Base-by-base conservation (phyloP, 2,888 invertebrate species). In the Pogonocherus hispidulus region DNA sequence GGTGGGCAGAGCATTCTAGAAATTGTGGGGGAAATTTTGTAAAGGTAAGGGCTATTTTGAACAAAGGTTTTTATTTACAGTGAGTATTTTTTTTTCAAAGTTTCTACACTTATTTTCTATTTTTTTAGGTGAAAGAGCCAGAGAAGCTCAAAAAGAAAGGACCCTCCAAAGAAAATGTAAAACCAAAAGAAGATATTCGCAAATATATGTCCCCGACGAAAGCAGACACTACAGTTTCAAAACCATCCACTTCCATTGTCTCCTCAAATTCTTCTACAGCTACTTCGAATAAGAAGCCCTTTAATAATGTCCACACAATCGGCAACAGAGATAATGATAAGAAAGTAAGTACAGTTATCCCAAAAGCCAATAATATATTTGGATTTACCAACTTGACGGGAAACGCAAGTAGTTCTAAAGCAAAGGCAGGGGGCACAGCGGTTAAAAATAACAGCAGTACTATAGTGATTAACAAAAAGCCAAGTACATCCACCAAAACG, bases 11-110 rank as follows among this genome's bases (percentile, higher is more conserved):
- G 2, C 99, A 99, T 87, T 87, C 89, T 74, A 83, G 84, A 41
- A 89, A 86, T 0, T 99, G 99, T 85, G 92, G 93, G 23, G 99
- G 98, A 5, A 89, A 87, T 0, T 99, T 93, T 80, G 87, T 91
- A 52, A 98, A 99, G 88, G 90, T 96, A 16, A 91, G 91, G 79
- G 94, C 14, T 51, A 16, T 18, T 16, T 51, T n/a, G 16, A 32
- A 5, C 3, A 18, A 11, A 11, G 11, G n/a, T 62, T 51, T 59
- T 57, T 65, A 37, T 23, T 16, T n/a, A 5, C 11, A 9, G n/a
- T n/a, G n/a, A n/a, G n/a, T n/a, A n/a, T n/a, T n/a, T n/a, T n/a
- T n/a, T n/a, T n/a, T n/a, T n/a, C n/a, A n/a, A n/a, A n/a, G n/a
- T n/a, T n/a, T n/a, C n/a, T n/a, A n/a, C n/a, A n/a, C n/a, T n/a